Evolutionary conservation across 2,888 invertebrate genomes (phyloP), one percentile per base, ranked within the genome.

Genomic region (Ptilodon capucinus): DNA sequence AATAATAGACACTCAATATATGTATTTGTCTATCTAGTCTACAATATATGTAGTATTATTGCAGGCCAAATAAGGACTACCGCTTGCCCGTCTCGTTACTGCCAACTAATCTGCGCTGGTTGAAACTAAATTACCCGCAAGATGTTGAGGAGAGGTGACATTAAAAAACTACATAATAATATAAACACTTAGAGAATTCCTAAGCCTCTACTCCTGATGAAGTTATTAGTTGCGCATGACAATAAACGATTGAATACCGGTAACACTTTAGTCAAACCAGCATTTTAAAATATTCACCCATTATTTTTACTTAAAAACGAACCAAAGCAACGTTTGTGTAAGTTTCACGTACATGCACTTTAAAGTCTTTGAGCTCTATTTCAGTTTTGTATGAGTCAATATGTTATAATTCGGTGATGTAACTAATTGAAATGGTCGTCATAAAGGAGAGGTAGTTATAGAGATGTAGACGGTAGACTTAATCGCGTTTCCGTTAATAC

Each of bases 1-100:
- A 13, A 14, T 34, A 3, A 28, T 28, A n/a, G 34, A 16, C 19
- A 23, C 28, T 16, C 46, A 25, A 44, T 49, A 30, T 32, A 43
- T 30, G 54, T 52, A 51, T 35, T 35, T 35, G 8, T 17, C 9
- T 17, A 57, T 53, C 50, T 50, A 67, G 65, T 70, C 65, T 71
- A 67, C 55, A 71, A n/a, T 23, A 40, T 21, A 59, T 71, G 54
- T 62, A 76, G 70, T 75, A 64, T 86, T 79, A 74, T 88, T 88
- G 47, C 88, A 89, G 89, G 86, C 73, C 77, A 64, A 79, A 76
- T 81, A 85, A 84, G 77, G 79, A 84, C 68, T 84, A 79, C 79
- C 81, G 85, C 65, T 68, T 87, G 71, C 88, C 88, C 39, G 84
- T 89, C 71, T 88, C 89, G 51, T 84, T 89, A 81, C 75, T 89